A percentile compares a stretch with the other conserved stretches of the same genome.
Evolutionary conservation across 2,888 invertebrate species (phyloP).

Genomic region (Cosmia trapezina): DNA sequence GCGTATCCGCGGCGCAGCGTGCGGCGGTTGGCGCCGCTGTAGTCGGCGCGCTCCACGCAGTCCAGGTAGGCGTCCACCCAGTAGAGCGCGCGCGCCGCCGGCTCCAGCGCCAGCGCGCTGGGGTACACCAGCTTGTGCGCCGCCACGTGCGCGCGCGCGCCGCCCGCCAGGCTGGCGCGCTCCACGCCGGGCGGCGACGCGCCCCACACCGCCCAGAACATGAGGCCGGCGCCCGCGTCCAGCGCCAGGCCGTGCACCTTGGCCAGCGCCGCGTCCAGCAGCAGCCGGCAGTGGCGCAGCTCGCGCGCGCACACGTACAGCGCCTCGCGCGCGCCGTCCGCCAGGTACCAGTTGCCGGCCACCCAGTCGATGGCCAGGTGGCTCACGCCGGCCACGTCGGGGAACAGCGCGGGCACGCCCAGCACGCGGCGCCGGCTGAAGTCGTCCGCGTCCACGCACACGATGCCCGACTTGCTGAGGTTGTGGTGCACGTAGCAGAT

Average conservation of each 20-base stretch:
- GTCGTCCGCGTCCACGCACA: constrained; percentile 92
- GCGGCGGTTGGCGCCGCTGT: constrained; percentile 92
- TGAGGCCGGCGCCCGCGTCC: constrained; percentile 92
- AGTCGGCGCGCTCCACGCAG: constrained; percentile 94
- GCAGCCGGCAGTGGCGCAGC: constrained; percentile 92
- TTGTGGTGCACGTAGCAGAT: constrained; percentile 93
- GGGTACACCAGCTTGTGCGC: constrained; percentile 94
- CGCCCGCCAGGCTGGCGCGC: constrained; percentile 92
- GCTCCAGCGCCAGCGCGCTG: constrained; percentile 93
- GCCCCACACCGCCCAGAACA: constrained; percentile 95
- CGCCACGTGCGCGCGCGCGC: constrained; percentile 91
- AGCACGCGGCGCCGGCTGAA: constrained; percentile 90
- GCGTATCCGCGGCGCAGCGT: constrained; percentile 90
- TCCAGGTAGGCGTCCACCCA: constrained; percentile 96
- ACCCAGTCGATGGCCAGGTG: constrained; percentile 96
- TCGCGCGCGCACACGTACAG: constrained; percentile 93
- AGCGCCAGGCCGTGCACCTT: constrained; percentile 94
- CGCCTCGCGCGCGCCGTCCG: constrained; percentile 92
- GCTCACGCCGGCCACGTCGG: constrained; percentile 92
- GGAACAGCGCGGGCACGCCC: constrained; percentile 91
- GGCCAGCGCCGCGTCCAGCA: constrained; percentile 92
- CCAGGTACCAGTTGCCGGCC: constrained; percentile 96
- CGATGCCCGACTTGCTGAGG: constrained; percentile 88
- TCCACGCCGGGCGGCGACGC: constrained; percentile 91
- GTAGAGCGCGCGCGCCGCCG: constrained; percentile 93